Evolutionary conservation across 2,888 invertebrate genomes (phyloP).

Genomic region (Rosalia funebris): DNA sequence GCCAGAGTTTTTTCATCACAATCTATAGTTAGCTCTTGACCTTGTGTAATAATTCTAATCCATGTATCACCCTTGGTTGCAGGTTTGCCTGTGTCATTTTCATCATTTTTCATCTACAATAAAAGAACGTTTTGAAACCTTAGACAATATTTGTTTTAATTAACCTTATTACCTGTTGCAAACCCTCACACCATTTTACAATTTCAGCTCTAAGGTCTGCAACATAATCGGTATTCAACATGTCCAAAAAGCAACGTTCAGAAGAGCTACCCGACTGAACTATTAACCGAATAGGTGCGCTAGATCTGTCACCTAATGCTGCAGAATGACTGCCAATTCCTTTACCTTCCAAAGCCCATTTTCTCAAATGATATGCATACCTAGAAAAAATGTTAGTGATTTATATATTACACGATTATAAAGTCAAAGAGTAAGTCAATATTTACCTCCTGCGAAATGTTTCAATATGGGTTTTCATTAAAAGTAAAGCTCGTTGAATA

Average conservation of each 20-base stretch:
- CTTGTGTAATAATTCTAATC: constrained; percentile 91
- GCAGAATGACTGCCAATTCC: constrained; percentile 84
- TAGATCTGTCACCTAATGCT: constrained; percentile 68
- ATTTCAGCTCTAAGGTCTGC: constrained; percentile 94
- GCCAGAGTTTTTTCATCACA: constrained; percentile 90
- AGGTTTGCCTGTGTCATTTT: constrained; percentile 50
- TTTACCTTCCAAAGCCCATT: constrained; percentile 87
- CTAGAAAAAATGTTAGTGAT: too few relatives aligned
- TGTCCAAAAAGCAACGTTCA: constrained; percentile 83
- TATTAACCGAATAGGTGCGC: constrained; percentile 78
- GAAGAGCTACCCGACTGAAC: constrained; percentile 90
- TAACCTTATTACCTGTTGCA: constrained; percentile 57
- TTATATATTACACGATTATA: too few relatives aligned
- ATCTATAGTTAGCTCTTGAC: constrained; percentile 91
- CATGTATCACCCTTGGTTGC: constrained; percentile 69
- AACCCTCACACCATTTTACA: constrained; percentile 92
- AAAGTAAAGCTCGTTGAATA: constrained; percentile 87
- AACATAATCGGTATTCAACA: constrained; percentile 87
- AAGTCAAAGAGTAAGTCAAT: too few relatives aligned
- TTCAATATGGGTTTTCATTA: constrained; percentile 92
- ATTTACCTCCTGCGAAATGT: constrained; percentile 82
- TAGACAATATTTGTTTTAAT: too few relatives aligned
- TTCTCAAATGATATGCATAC: constrained; percentile 88
- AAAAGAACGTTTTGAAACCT: too few relatives aligned
- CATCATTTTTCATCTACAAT: constrained; percentile 52